Conservation (phyloP, 2,888 invertebrate species). For the Cheilosia vernalis region DNA sequence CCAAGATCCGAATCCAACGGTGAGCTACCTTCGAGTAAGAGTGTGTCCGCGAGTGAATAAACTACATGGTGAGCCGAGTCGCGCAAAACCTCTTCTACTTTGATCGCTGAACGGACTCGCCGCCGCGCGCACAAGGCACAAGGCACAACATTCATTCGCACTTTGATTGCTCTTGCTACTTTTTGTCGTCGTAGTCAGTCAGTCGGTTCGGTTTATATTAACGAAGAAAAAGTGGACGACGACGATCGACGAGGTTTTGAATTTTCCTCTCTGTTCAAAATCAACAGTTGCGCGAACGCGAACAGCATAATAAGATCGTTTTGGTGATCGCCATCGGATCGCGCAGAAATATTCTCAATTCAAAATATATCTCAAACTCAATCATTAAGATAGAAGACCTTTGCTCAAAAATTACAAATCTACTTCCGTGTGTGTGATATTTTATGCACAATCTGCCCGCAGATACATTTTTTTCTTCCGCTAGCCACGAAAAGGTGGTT, state of each 20-base stretch:
- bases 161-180: conserved; percentile 44
- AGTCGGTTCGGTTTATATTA: conserved; percentile 17
- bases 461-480: conserved; percentile 37
- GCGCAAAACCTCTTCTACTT: conserved; percentile 64
- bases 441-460: conserved; percentile 34
- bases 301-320: conserved; percentile 73
- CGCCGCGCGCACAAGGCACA: conserved; percentile 25
- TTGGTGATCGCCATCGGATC: conserved; percentile 40
- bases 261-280: conserved; percentile 69
- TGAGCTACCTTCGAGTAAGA: conserved; percentile 16
- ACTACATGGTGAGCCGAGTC: conserved; percentile 15
- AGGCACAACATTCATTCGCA: conserved; percentile 39
- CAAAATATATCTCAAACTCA: conserved; percentile 17
- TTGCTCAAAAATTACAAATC: conserved; percentile 6
- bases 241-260: conserved; percentile 55
- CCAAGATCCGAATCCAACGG: conserved; percentile 31
- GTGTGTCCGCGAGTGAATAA: conserved; percentile 44
- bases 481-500: conserved; percentile 27
- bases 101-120: conserved; percentile 57
- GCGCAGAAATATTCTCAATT: conserved; percentile 36
- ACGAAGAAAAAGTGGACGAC: conserved; percentile 16
- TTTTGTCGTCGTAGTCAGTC: conserved; percentile 24
- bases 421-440: conserved; percentile 52
- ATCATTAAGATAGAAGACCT: conserved; percentile 14
- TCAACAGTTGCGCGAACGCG: conserved; percentile 75